A percentile compares a stretch with the other conserved stretches of the same genome.
phyloP scores from a whole-genome alignment of 2,797 vertebrate genomes.

The Scolopax rusticola region DNA sequence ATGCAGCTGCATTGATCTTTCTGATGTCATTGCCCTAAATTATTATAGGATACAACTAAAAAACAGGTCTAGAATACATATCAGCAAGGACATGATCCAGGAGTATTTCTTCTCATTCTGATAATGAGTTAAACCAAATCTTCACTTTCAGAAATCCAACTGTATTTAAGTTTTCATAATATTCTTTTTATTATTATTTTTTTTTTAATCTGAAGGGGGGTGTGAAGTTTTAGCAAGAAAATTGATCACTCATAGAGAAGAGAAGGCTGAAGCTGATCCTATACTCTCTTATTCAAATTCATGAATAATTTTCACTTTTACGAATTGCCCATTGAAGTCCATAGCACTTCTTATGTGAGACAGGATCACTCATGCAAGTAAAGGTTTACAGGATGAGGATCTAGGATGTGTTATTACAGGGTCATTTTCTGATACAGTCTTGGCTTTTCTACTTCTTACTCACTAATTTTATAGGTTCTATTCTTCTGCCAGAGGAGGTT shows the following conservation, averaged over 20 bases:
- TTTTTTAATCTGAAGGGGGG: neutral
- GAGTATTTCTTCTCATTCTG: constrained; percentile 13
- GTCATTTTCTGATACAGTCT: constrained; percentile 12
- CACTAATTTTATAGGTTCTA: constrained; percentile 18
- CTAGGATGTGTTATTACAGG: neutral
- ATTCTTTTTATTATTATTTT: neutral
- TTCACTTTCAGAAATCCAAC: constrained; percentile 8
- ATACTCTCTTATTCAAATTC: constrained; percentile 27
- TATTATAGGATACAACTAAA: constrained; percentile 9
- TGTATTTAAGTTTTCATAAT: constrained; percentile 4
- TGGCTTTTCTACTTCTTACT: constrained; percentile 37
- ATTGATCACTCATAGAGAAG: neutral
- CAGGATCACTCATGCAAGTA: constrained; percentile 42
- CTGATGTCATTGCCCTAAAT: constrained; percentile 38
- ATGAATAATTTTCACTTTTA: constrained; percentile 55
- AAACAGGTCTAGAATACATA: constrained; percentile 6
- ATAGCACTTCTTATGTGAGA: constrained; percentile 17
- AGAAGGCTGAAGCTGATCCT: neutral
- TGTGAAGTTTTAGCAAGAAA: neutral
- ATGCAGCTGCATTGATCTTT: constrained; percentile 25
- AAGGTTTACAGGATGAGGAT: neutral
- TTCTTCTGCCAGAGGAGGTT: constrained; percentile 23
- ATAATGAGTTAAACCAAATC: neutral
- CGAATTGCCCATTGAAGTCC: neutral
- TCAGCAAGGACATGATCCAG: neutral